Conservation (phyloP, 2,888 invertebrate genomes). For the Thera obeliscata region DNA sequence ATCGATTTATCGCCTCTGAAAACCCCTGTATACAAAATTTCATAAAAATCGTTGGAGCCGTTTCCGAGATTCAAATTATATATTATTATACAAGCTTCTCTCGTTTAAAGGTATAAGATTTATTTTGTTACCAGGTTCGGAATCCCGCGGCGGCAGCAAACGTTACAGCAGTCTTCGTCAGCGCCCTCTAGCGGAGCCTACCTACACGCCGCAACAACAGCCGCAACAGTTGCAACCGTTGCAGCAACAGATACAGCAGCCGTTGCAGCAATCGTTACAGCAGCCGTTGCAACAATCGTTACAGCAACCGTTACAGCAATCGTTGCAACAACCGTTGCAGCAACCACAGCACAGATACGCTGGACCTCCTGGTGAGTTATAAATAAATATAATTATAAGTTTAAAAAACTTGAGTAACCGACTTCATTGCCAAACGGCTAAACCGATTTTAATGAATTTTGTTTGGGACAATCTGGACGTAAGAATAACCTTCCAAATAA, state of each 20-base stretch:
- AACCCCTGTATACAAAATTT: no score
- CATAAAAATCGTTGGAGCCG: no score
- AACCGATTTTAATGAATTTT: no score
- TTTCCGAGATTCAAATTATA: no score
- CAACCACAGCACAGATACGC: conserved; percentile 59
- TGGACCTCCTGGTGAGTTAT: conserved; percentile 51
- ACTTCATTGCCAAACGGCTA: no score
- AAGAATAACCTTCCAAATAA: no score
- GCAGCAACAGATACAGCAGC: conserved; percentile 11
- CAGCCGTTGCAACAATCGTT: conserved; percentile 42
- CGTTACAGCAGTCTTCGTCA: conserved; percentile 85
- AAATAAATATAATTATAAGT: not conserved
- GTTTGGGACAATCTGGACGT: no score
- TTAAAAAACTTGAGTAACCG: no score
- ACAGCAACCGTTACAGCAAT: conserved; percentile 34
- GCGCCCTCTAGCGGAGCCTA: conserved; percentile 84
- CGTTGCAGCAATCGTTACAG: conserved; percentile 23
- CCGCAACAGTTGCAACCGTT: conserved; percentile 34
- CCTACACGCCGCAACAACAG: conserved; percentile 62
- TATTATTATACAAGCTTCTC: no score
- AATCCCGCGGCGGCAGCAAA: conserved; percentile 78
- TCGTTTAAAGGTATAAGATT: no score
- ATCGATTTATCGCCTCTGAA: no score
- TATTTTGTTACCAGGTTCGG: conserved; percentile 36
- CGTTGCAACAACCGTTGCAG: conserved; percentile 40